Percentiles rank a stretch among this genome's conserved stretches.
phyloP scores from a whole-genome alignment of 2,797 vertebrate species.

The Anas bahamensis region DNA sequence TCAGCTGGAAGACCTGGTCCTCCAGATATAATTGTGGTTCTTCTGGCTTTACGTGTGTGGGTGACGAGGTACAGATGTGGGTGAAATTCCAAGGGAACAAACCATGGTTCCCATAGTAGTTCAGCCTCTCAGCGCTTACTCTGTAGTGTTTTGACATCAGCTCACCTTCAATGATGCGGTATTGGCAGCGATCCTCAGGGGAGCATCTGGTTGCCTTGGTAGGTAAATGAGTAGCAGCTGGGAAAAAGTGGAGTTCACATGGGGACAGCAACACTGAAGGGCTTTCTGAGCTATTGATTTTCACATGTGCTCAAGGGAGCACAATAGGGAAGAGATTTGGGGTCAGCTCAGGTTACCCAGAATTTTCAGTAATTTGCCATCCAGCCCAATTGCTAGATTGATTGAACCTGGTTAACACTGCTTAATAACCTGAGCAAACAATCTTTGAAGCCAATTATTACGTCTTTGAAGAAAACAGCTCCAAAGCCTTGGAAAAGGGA shows the following conservation, averaged over 20 bases:
- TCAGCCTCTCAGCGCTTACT: background rate
- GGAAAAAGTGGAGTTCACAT: background rate
- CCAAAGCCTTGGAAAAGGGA: background rate
- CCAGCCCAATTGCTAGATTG: background rate
- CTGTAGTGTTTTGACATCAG: background rate
- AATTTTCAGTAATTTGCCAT: background rate
- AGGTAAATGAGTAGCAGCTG: constrained; percentile 56
- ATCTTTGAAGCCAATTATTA: background rate
- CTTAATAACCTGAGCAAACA: background rate
- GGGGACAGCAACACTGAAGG: constrained; percentile 26
- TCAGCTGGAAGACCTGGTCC: background rate
- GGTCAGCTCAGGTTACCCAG: background rate
- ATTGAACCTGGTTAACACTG: background rate
- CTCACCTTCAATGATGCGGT: background rate
- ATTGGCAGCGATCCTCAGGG: background rate
- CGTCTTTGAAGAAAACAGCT: background rate
- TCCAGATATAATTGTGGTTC: background rate
- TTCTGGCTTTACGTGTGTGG: background rate
- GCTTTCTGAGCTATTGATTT: constrained; percentile 49
- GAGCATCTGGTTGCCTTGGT: constrained; percentile 38
- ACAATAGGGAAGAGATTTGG: constrained; percentile 7
- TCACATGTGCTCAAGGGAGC: background rate
- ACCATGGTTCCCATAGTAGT: background rate
- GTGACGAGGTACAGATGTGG: background rate
- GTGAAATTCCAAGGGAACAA: background rate